Conservation (phyloP, 2,797 vertebrate species). For the Psittacula echo region DNA sequence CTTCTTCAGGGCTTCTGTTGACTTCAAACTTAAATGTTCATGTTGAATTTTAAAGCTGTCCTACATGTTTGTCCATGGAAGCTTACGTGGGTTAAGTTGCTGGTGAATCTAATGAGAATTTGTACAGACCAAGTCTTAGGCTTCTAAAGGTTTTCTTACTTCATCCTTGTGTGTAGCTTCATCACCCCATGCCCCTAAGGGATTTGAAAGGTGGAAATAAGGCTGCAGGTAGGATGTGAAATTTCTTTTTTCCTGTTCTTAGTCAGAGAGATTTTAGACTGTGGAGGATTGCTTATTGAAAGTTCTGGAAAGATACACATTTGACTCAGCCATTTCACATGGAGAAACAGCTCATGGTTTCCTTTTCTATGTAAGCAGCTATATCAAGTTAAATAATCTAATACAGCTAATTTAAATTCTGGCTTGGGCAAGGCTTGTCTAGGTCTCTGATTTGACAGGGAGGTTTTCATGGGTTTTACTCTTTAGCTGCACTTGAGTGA, state of each 20-base stretch:
- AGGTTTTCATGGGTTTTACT: neutral
- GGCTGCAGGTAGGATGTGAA: neutral
- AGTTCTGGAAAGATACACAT: neutral
- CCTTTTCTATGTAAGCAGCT: neutral
- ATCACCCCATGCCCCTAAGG: neutral
- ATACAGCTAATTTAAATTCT: accelerated
- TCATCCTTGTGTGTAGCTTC: neutral
- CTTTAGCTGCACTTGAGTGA: neutral
- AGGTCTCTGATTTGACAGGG: neutral
- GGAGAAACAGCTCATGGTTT: neutral
- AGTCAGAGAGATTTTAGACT: neutral
- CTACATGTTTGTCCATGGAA: neutral
- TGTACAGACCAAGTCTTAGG: neutral
- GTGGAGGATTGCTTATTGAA: neutral
- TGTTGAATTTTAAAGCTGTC: accelerated
- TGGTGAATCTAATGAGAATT: neutral
- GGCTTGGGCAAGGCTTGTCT: neutral
- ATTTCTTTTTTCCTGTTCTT: neutral
- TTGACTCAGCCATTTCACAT: neutral
- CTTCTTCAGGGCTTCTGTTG: neutral
- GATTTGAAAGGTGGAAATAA: neutral
- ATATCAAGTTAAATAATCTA: neutral
- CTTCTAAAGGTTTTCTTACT: neutral
- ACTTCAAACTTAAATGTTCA: neutral
- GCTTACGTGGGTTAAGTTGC: neutral